Percentiles rank a stretch among this genome's conserved stretches.
phyloP scores from a whole-genome alignment of 2,888 invertebrate genomes.

The Troglohyphantes excavatus region DNA sequence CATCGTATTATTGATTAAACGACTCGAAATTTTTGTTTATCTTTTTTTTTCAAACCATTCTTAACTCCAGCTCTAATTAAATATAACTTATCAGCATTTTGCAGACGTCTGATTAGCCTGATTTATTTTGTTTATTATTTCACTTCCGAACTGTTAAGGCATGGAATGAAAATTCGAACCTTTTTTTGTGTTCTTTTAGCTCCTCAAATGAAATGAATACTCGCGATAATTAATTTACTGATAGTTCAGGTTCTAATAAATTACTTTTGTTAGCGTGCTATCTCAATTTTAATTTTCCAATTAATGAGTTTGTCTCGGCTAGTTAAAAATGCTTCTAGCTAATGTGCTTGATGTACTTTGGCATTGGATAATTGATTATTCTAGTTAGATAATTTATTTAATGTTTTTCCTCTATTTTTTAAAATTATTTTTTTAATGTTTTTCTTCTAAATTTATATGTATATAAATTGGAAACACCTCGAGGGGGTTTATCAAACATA shows the following conservation, averaged over 20 bases:
- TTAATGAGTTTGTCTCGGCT: not conserved
- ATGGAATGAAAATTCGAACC: slow-evolving; percentile 18
- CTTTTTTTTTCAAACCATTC: not conserved
- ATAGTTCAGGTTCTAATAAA: slow-evolving; percentile 54
- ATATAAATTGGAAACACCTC: too few relatives aligned
- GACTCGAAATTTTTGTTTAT: not conserved
- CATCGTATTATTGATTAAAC: not conserved
- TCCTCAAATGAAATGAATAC: slow-evolving; percentile 20
- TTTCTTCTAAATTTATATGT: too few relatives aligned
- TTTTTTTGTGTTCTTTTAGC: not conserved
- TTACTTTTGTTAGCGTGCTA: slow-evolving; percentile 36
- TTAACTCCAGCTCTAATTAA: slow-evolving; percentile 48
- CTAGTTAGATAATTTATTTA: too few relatives aligned
- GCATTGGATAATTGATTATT: too few relatives aligned
- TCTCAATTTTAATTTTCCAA: slow-evolving; percentile 34
- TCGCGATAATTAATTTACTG: slow-evolving; percentile 44
- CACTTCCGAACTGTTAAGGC: slow-evolving; percentile 6
- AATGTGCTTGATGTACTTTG: too few relatives aligned
- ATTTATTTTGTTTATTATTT: slow-evolving; percentile 43
- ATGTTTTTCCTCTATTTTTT: too few relatives aligned
- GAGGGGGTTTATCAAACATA: too few relatives aligned
- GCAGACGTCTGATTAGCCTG: slow-evolving; percentile 35
- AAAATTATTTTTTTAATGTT: too few relatives aligned
- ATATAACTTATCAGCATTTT: slow-evolving; percentile 64
- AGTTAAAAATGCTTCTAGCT: not conserved